Conservation (phyloP, 1,140 invertebrate genomes). For the Delia radicum region DNA sequence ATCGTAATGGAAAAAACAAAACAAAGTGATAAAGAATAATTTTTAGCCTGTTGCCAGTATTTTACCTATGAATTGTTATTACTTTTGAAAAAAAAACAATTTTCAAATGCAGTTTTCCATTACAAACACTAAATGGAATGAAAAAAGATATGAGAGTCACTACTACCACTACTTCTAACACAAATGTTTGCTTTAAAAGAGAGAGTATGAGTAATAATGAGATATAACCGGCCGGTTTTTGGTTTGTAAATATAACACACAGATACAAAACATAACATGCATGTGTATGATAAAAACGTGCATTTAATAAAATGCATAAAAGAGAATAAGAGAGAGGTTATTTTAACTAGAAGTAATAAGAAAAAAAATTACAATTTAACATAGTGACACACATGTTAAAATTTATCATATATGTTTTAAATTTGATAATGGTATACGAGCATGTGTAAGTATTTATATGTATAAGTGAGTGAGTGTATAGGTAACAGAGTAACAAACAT, state of each 20-base stretch:
- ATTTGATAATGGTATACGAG: not conserved
- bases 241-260: no score
- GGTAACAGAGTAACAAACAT: not conserved
- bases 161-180: no score
- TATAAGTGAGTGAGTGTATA: not conserved
- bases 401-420: not conserved
- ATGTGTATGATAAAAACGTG: not conserved
- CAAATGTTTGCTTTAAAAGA: no score
- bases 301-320: not conserved
- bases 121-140: no score
- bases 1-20: no score
- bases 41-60: no score
- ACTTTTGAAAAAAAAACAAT: no score
- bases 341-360: not conserved
- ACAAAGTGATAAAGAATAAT: no score
- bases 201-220: not conserved
- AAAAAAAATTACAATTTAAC: slow-evolving; percentile 3
- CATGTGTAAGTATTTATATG: not conserved
- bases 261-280: no score
- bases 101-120: no score
- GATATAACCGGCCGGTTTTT: slow-evolving; percentile 10
- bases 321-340: not conserved
- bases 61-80: no score
- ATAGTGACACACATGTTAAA: slow-evolving; percentile 12
- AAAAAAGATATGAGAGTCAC: no score